These are phyloP conservation scores for Coenobita brevimanus DNA, from an alignment of 1,140 invertebrate species.

Conservation along the genomic window DNA sequence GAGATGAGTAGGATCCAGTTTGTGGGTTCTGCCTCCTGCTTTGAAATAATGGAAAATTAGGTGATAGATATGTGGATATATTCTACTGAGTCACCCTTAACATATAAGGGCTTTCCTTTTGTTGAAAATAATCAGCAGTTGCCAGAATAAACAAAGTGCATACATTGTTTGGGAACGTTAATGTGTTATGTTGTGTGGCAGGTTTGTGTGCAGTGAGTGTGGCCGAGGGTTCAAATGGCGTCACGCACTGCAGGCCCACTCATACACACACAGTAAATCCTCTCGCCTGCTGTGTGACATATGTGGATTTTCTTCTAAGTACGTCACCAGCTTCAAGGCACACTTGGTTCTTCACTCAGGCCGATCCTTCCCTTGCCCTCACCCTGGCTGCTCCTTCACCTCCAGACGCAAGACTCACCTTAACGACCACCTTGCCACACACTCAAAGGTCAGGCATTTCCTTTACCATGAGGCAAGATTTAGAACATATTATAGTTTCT, in stretches of 20 bases:
- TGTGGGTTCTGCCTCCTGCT: no score
- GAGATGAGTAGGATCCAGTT: no score
- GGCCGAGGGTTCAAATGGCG: conserved; percentile 80
- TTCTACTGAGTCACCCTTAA: no score
- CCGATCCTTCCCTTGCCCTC: conserved; percentile 76
- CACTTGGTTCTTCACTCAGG: conserved; percentile 77
- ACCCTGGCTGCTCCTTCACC: conserved; percentile 75
- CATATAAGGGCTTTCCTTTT: no score
- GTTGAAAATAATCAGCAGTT: no score
- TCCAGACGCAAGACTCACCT: conserved; percentile 76
- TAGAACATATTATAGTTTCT: no score
- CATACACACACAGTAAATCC: conserved; percentile 76
- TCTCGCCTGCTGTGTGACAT: conserved; percentile 79
- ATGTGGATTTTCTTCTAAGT: conserved; percentile 78
- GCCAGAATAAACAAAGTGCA: no score
- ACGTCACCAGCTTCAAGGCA: conserved; percentile 78
- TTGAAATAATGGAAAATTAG: no score
- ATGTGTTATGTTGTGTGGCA: no score
- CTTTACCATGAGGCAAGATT: no score
- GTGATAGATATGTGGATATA: no score
- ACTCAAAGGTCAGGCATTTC: conserved; percentile 78
- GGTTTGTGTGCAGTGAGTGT: conserved; percentile 76
- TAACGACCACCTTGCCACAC: conserved; percentile 76
- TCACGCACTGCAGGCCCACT: conserved; percentile 78
- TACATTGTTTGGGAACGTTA: no score